Conservation (phyloP, 2,888 invertebrate genomes). For the Himalopsyche japonica region DNA sequence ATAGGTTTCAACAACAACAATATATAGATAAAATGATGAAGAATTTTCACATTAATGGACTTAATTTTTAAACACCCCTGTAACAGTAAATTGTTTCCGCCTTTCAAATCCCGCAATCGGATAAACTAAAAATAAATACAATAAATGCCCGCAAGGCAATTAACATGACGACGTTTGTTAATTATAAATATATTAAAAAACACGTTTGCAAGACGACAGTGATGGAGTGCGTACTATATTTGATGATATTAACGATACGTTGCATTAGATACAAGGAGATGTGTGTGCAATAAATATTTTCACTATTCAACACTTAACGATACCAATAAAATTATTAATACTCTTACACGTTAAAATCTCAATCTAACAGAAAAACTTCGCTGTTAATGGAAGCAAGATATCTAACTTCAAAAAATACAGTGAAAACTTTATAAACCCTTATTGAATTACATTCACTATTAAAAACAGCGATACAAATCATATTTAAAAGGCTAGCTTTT, state of each 20-base stretch:
- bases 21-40: slow-evolving; percentile 21
- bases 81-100: neutral
- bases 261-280: neutral
- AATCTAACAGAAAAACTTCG: neutral
- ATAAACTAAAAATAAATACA: neutral
- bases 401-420: neutral
- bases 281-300: neutral
- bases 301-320: neutral
- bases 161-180: neutral
- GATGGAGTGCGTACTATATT: neutral
- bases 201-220: neutral
- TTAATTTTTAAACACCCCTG: slow-evolving; percentile 3
- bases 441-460: neutral
- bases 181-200: neutral
- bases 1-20: slow-evolving; percentile 40
- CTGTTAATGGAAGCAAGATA: neutral
- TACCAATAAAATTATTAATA: neutral
- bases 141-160: neutral
- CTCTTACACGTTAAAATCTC: neutral
- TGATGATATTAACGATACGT: neutral
- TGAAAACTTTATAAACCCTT: no score
- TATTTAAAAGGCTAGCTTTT: neutral
- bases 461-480: neutral
- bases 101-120: neutral
- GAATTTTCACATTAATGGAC: slow-evolving; percentile 18